Evolutionary conservation across 2,797 vertebrate genomes (phyloP), one percentile per base, ranked within the genome.

Genomic region (Delichon dasypus): DNA sequence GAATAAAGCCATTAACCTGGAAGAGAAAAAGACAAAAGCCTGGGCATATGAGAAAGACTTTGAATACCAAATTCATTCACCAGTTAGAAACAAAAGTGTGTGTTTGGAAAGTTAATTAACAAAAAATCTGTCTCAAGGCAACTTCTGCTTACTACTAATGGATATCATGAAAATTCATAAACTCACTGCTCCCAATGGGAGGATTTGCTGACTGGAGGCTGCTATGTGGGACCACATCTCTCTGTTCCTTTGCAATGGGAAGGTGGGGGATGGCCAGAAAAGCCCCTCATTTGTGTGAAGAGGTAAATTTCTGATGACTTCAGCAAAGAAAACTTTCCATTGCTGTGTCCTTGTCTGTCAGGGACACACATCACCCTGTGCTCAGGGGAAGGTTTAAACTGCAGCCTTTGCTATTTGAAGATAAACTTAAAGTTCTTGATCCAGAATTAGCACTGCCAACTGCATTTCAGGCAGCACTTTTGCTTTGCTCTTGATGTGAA

Each of bases 81-180:
- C 48, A 60, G 67, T 58, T 76, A 93, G 80, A 95, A 94, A 92
- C 54, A 66, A 84, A 86, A 73, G 70, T 36, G 38, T 0, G 0
- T 76, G 73, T 78, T 94, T 68, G 53, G 82, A 78, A 78, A 62
- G 60, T 79, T 86, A 90, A 95, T 95, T 95, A 96, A 70, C 29
- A 44, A 90, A 89, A 95, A 73, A 16, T 32, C 71, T 95, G 88
- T 95, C 89, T 95, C 76, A 94, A 81, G 94, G 92, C 93, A 92
- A 91, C 48, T 93, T 62, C 73, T 73, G 66, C 79, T 92, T 95
- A 57, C 62, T 93, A 27, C 85, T 91, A 89, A 73, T 73, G 82
- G 90, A 70, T 88, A 92, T 82, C 54, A 93, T 93, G 89, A 93
- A 92, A 96, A 96, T 94, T 95, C 85, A 94, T 95, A 88, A 91